Evolutionary conservation across 1,140 invertebrate species (phyloP), one percentile per base, ranked within the genome.

Genomic region (Scaptomyza graminum): DNA sequence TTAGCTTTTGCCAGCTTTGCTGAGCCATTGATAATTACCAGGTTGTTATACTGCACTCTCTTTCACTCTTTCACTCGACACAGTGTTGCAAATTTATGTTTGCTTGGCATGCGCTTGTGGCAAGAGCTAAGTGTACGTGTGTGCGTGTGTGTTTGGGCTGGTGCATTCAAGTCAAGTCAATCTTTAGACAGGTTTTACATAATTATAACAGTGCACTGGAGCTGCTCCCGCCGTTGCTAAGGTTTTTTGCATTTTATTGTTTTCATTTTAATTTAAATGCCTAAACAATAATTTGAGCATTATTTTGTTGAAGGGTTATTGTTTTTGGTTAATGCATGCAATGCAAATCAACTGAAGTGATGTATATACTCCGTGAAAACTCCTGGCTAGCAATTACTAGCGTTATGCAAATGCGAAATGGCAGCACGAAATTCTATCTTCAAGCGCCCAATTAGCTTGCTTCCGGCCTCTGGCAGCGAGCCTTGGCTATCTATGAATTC

Each of bases 171-270:
- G 82, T 87, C 81, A 85, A 85, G 82, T 85, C 82, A 85, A 85
- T 85, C 82, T 85, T 85, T 85, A 85, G 74, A 87, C 78, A 75
- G 82, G 75, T 88, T 88, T 88, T 88, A 88, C 83, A 88, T 88
- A 88, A 87, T 88, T 83, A 87, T 88, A 89, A 88, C 83, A 83
- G 74, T 79, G 80, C 63, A 79, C 47, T 50, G 54, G 31, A 34
- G 51, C 44, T 66, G 74, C 60, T 78, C 70, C 74, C 63, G 61
- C 59, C 74, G 73, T 61, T 63, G 74, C 70, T 76, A 22, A 22
- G 18, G 18, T 22, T 82, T 34, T 31, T 5, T 4, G 2, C 5
- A 57, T 61, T 81, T 79, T 88, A 85, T 87, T 88, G 79, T 79
- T 69, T 88, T 83, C 78, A 65, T 73, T 88, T 82, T 66, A 83